Base-by-base conservation (phyloP, 2,888 invertebrate genomes). In the Zonitis immaculata region DNA sequence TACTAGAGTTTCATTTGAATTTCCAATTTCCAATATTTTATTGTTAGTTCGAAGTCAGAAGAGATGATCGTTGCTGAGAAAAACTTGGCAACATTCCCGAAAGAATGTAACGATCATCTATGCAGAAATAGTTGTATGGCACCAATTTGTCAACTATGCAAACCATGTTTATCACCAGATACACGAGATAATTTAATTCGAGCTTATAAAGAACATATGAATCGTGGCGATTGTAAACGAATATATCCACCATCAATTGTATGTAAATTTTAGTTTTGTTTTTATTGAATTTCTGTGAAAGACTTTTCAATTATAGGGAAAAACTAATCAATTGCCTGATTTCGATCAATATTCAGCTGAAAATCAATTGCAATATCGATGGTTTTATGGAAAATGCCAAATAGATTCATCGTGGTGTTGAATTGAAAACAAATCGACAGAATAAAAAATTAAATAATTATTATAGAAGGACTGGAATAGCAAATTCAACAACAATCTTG, bases 371-470 rank as follows among this genome's bases (percentile, higher is more conserved):
- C 84, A 93, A 71, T 80, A 85, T 46, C 76, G 85, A 55, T 97
- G 96, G 96, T 94, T 89, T 73, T 83, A 88, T 74, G 92, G 89
- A 45, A 96, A 95, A 78, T 97, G 96, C 71, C 78, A 85, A 60
- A 77, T 82, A 55, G 93, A 96, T 68, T 61, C 74, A 3, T 80
- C 84, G 26, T 96, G 94, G 91, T 96, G 96, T 71, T 75, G 61
- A 64, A 59, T 20, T 35, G 8, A 6, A 7, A 26, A 26, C 6
- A 26, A 26, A 8, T 26, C 6, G n/a, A n/a, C n/a, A n/a, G n/a
- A n/a, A 1, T 26, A 7, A 26, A 6, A 8, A 26, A 26, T 26
- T 26, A 2, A 6, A 26, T 6, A 8, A 26, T 26, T 26, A 6
- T 4, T 26, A 8, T 5, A 6, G 8, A 26, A 6, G 7, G 6